These are phyloP conservation scores for Brachypteracias leptosomus DNA, from an alignment of 2,113 vertebrate species.

Conservation along the genomic window DNA sequence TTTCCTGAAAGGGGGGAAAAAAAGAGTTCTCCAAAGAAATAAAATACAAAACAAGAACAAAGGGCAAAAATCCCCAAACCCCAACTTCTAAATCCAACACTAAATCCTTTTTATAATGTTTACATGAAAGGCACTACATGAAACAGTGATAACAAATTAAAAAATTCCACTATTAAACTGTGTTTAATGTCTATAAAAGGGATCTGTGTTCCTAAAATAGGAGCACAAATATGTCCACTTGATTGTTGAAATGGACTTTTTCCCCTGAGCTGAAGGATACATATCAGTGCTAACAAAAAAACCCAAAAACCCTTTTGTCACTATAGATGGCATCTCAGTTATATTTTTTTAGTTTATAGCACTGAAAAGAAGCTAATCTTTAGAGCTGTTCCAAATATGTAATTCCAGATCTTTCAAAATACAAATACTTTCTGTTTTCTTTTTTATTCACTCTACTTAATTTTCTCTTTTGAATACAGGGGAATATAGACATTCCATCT, in stretches of 20 bases:
- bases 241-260: conserved; percentile 1
- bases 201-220: neutral
- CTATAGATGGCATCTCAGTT: neutral
- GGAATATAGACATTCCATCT: neutral
- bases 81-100: neutral
- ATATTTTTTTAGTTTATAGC: neutral
- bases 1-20: conserved; percentile 9
- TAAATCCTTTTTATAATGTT: conserved; percentile 13
- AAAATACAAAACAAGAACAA: conserved; percentile 59
- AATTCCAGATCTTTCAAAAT: neutral
- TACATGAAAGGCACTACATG: neutral
- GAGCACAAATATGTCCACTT: conserved; percentile 15
- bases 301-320: neutral
- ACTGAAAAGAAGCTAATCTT: neutral
- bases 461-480: neutral
- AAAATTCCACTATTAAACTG: neutral
- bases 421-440: neutral
- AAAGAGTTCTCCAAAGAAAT: conserved; percentile 43
- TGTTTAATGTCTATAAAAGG: neutral
- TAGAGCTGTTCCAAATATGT: neutral
- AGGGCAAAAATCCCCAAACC: neutral
- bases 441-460: neutral
- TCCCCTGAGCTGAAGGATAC: neutral
- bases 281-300: neutral
- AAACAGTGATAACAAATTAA: conserved; percentile 16